A percentile compares a stretch with the other conserved stretches of the same genome.
phyloP scores from a whole-genome alignment of 2,888 invertebrate genomes.

The Kryphioiulus occultus region DNA sequence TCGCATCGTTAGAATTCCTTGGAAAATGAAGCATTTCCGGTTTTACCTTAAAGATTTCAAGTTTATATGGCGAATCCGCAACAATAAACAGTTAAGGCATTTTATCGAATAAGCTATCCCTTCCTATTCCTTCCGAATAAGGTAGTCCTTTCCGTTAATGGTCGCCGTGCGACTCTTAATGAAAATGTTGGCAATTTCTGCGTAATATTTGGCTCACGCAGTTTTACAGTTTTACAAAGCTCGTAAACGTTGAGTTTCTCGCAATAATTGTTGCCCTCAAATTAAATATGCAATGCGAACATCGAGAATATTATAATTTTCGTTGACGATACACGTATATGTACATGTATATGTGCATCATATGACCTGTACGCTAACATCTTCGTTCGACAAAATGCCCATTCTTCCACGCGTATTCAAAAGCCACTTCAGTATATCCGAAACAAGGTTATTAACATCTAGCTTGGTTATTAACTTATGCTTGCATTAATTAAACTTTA shows the following conservation, averaged over 20 bases:
- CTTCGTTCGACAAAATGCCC: background rate
- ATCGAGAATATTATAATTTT: background rate
- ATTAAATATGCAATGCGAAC: conserved; percentile 1
- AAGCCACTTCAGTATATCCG: background rate
- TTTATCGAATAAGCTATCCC: background rate
- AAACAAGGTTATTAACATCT: conserved; percentile 33
- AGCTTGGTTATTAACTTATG: background rate
- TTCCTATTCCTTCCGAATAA: background rate
- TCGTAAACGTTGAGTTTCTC: conserved; percentile 23
- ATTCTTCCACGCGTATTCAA: background rate
- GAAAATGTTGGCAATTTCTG: conserved; percentile 28
- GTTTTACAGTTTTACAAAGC: conserved; percentile 35
- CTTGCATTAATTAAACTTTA: conserved; percentile 35
- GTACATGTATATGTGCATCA: too few relatives aligned
- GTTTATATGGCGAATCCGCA: background rate
- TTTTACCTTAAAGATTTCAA: background rate
- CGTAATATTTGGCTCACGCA: conserved; percentile 11
- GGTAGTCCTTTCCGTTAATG: background rate
- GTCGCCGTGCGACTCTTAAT: conserved; percentile 27
- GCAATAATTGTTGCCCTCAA: conserved; percentile 17
- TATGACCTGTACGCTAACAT: background rate
- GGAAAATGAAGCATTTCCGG: background rate
- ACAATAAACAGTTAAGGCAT: background rate
- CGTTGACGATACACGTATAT: background rate
- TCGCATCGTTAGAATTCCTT: background rate